Evolutionary conservation across 2,888 invertebrate genomes (phyloP), one percentile per base, ranked within the genome.

Genomic region (Lasioglossum zephyrum): DNA sequence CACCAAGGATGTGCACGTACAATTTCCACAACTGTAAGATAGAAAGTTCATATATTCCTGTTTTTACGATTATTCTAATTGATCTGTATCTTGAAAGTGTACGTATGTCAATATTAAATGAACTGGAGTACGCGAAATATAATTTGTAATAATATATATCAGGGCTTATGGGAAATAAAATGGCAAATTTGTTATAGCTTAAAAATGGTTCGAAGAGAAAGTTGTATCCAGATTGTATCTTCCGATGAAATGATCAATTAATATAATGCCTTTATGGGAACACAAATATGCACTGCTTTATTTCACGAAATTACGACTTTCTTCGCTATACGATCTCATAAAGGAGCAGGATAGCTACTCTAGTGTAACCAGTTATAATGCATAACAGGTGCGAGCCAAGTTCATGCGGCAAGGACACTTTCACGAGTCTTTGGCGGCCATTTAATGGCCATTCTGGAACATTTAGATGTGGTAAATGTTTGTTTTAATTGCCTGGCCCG

Each of bases 381-480:
- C 87, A 87, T 87, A 87, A 83, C 80, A 77, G 81, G 53, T 79
- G 75, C 87, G 66, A 79, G 81, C 82, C 93, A 94, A 94, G 94
- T 94, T 94, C 94, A 94, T 93, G 91, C 90, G 91, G 89, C 94
- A 94, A 94, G 94, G 94, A 93, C 94, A 91, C 94, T 93, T 94
- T 94, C 94, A 92, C 93, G 87, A 79, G 87, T 81, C 82, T 90
- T 70, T 49, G 82, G 75, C 72, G 77, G 70, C 70, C 85, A 57
- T 79, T 85, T 82, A 87, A 77, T 60, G 66, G 60, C 49, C 63
- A 57, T 70, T 60, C 57, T 53, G 41, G 53, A 73, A 76, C 53
- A 73, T 47, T 63, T 13, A 22, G 44, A 73, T 26, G 47, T n/a
- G 57, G 73, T 77, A 69, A 69, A 82, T 73, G 47, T 73, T 69